Percentiles rank a stretch among this genome's conserved stretches.
phyloP scores from a whole-genome alignment of 2,888 invertebrate species.

The Electrophaes corylata region DNA sequence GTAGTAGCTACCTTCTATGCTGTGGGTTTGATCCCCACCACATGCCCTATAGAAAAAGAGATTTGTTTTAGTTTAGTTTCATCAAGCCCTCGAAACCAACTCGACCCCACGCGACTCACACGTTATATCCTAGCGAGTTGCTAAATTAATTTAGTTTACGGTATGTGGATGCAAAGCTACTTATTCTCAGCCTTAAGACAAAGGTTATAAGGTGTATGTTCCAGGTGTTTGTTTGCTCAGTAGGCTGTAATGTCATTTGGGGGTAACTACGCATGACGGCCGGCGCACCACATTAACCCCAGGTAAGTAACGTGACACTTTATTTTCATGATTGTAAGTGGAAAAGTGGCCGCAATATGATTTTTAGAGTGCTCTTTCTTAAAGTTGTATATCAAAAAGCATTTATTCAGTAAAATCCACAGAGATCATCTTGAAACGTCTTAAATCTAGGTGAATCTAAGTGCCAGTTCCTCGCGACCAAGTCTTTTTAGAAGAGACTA shows the following conservation, averaged over 20 bases:
- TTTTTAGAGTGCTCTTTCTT: constrained; percentile 23
- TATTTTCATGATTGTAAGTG: constrained; percentile 39
- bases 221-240: constrained; percentile 23
- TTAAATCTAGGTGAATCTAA: no score
- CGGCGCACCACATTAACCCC: constrained; percentile 40
- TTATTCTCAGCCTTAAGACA: constrained; percentile 23
- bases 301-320: constrained; percentile 41
- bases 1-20: no score
- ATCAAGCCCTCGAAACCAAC: constrained; percentile 35
- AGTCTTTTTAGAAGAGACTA: no score
- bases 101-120: constrained; percentile 29
- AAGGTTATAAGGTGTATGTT: constrained; percentile 13
- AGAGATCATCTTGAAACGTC: no score
- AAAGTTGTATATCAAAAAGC: neutral
- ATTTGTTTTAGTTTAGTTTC: constrained; percentile 26
- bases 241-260: constrained; percentile 31
- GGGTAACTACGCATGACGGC: constrained; percentile 38
- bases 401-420: no score
- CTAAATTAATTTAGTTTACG: constrained; percentile 42
- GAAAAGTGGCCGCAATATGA: constrained; percentile 34
- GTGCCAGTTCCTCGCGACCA: no score
- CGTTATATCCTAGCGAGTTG: constrained; percentile 31
- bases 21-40: no score
- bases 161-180: constrained; percentile 8
- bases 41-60: constrained; percentile 18